Evolutionary conservation across 2,888 invertebrate genomes (phyloP).

Genomic region (Zootermopsis nevadensis): DNA sequence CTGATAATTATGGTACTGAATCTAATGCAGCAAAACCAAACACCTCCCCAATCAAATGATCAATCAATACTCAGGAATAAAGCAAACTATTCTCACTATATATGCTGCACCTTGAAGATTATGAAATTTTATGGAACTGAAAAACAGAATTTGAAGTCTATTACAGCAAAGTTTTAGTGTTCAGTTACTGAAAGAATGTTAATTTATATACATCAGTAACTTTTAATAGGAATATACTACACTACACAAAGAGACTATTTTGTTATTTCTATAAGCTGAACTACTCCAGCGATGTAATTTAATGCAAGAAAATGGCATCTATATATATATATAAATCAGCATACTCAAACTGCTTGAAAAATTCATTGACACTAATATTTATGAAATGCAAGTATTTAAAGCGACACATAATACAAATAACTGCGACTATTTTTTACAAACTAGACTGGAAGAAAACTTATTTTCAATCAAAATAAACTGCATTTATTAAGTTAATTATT

Average conservation of each 20-base stretch:
- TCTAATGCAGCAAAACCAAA: neutral
- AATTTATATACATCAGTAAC: neutral
- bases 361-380: too few relatives aligned
- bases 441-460: too few relatives aligned
- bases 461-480: too few relatives aligned
- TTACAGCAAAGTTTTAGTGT: slow-evolving; percentile 4
- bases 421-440: too few relatives aligned
- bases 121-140: slow-evolving; percentile 14
- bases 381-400: too few relatives aligned
- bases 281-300: too few relatives aligned
- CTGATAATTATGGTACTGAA: slow-evolving; percentile 19
- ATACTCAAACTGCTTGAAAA: too few relatives aligned
- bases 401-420: too few relatives aligned
- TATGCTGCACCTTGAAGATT: neutral
- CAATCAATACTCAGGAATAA: neutral
- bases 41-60: slow-evolving; percentile 15
- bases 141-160: neutral
- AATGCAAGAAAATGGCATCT: too few relatives aligned
- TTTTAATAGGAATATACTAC: neutral
- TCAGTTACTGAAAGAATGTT: neutral
- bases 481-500: too few relatives aligned
- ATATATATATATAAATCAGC: too few relatives aligned
- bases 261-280: too few relatives aligned
- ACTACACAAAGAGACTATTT: neutral
- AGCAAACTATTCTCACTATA: slow-evolving; percentile 22